Evolutionary conservation across 1,140 invertebrate genomes (phyloP), one percentile per base, ranked within the genome.

Genomic region (Camponotus vicinus): DNA sequence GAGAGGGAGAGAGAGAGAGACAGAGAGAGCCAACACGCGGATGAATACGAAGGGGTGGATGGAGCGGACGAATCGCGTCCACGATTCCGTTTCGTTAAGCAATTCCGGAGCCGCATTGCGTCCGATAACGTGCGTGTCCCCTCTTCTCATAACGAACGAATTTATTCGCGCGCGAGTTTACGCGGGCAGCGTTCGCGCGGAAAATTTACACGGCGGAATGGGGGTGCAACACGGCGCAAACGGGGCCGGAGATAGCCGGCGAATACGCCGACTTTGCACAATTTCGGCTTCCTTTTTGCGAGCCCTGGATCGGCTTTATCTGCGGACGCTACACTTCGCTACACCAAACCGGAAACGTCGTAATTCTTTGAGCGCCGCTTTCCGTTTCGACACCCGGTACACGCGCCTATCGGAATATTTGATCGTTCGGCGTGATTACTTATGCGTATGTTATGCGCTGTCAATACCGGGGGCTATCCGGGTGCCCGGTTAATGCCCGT

Each of bases 71-170:
- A 57, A 77, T 77, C 59, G 37, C 61, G 64, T 40, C 27, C 66
- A 85, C 78, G 83, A 88, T 91, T 92, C 89, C 92, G 78, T 91
- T 88, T 89, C 86, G 90, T 91, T 91, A 91, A 91, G 91, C 91
- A 91, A 91, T 91, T 91, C 80, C 86, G 86, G 88, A 27, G 27
- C 27, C 77, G 88, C 76, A 86, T 59, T 86, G 87, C 88, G 77
- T 90, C 86, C 82, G 89, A 90, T 90, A 90, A 90, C 86, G 86
- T 88, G 86, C 77, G 86, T 75, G 11, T 5, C n/a, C 63, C 77
- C 42, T 11, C 42, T 11, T 85, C 82, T 90, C 88, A 90, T 90
- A 90, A 90, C 88, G 61, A 90, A 90, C 90, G 86, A 90, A 90
- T 90, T 90, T 90, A 90, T 90, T 90, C 88, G 89, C 45, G 88